Evolutionary conservation across 2,113 vertebrate species (phyloP), one percentile per base, ranked within the genome.

Genomic region (Hemiprocne comata): DNA sequence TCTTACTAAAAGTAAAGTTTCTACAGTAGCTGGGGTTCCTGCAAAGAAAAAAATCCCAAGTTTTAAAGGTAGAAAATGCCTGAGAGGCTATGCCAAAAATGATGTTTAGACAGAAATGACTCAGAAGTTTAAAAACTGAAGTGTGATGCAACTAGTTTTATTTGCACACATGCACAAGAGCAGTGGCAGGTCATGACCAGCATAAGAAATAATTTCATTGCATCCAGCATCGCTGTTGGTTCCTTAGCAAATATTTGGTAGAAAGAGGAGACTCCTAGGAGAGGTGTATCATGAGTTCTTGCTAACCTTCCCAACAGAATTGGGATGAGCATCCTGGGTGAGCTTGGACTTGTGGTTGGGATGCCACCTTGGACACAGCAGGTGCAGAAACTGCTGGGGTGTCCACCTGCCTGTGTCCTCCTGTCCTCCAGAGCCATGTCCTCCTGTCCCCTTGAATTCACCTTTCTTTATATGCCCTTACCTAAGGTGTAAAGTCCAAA

Each of bases 281-380:
- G 38, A 61, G 65, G 19, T 38, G 76, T 34, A 38, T 26, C 9
- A 3, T 8, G 26, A 48, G 17, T 5, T 87, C 48, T 67, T 34
- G 23, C 40, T 61, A 60, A 42, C 46, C 38, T 61, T 3, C 7
- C 0, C 2, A 46, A 50, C 53, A 48, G 42, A 40, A 36, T 13
- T 6, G 6, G n/a, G 53, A 29, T 9, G 51, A 46, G 70, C 34
- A 8, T 26, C 23, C 20, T 31, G 4, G 38, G 11, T 13, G 71
- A 80, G 58, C n/a, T 64, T 75, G 50, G 11, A 2, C 24, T 3
- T 33, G 4, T 9, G 54, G 11, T 31, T 1, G 0, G 19, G 51
- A 53, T 3, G 28, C 62, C 3, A 1, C 24, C 28, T 3, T 0
- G 4, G 42, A 19, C 40, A 21, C 28, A 57, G 48, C 2, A 31